A percentile compares a stretch with the other conserved stretches of the same genome.
phyloP scores from a whole-genome alignment of 2,888 invertebrate species.

The Bugulina stolonifera region DNA sequence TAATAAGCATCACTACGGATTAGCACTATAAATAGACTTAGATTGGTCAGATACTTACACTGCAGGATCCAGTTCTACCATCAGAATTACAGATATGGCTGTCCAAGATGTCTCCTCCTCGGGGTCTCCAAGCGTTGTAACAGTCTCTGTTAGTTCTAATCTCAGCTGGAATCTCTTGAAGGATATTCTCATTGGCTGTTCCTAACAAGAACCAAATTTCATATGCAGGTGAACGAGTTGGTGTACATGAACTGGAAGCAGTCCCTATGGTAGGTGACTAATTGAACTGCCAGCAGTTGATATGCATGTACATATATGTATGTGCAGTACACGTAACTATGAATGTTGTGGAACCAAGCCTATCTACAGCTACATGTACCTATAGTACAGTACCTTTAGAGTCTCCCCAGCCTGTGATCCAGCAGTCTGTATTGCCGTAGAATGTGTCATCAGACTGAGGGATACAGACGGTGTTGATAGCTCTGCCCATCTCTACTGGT shows the following conservation, averaged over 20 bases:
- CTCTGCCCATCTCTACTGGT: not conserved
- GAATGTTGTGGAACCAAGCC: no score
- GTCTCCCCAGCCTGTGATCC: constrained; percentile 23
- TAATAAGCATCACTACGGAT: no score
- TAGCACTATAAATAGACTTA: no score
- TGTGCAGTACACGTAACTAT: no score
- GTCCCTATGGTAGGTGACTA: no score
- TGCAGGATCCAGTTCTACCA: constrained; percentile 14
- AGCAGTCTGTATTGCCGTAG: not conserved
- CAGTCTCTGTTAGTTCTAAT: constrained; percentile 18
- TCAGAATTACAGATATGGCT: constrained; percentile 16
- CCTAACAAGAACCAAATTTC: no score
- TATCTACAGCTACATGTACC: no score
- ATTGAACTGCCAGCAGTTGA: no score
- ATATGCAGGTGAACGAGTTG: no score
- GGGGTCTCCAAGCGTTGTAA: not conserved
- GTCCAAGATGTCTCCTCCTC: not conserved
- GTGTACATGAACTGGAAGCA: no score
- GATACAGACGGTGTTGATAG: not conserved
- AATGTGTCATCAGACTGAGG: constrained; percentile 14
- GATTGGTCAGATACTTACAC: constrained; percentile 1
- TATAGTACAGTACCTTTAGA: constrained; percentile 19
- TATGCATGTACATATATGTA: no score
- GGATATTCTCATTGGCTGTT: constrained; percentile 21
- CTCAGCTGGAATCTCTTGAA: constrained; percentile 9